Percentiles rank a stretch among this genome's conserved stretches.
phyloP scores from a whole-genome alignment of 2,113 vertebrate species.

The Marmota flaviventris region DNA sequence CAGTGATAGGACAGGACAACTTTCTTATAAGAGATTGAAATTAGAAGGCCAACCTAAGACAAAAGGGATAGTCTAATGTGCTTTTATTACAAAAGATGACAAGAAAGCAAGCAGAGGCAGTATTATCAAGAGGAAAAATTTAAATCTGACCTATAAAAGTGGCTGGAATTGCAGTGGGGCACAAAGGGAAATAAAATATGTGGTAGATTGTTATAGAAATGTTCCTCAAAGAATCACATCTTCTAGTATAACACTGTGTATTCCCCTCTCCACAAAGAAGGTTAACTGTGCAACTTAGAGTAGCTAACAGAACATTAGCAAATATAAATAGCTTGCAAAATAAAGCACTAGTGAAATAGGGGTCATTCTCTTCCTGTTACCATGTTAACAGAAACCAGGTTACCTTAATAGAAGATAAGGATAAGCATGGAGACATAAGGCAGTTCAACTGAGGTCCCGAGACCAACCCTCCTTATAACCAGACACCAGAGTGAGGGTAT shows the following conservation, averaged over 20 bases:
- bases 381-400: background rate
- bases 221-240: background rate
- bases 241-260: background rate
- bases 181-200: background rate
- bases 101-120: background rate
- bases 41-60: background rate
- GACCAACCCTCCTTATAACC: background rate
- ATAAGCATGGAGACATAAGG: background rate
- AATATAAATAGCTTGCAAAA: background rate
- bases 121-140: background rate
- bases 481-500: background rate
- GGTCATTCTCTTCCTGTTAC: background rate
- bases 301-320: background rate
- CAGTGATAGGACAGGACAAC: background rate
- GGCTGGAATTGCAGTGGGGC: background rate
- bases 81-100: background rate
- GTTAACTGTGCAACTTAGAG: background rate
- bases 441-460: background rate
- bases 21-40: background rate
- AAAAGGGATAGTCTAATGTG: background rate
- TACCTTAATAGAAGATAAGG: background rate
- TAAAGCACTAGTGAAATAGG: background rate
- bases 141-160: background rate
- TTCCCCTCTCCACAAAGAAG: background rate
- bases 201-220: background rate